Evolutionary conservation across 2,888 invertebrate genomes (phyloP).

Genomic region (Drosophila imparisetae): DNA sequence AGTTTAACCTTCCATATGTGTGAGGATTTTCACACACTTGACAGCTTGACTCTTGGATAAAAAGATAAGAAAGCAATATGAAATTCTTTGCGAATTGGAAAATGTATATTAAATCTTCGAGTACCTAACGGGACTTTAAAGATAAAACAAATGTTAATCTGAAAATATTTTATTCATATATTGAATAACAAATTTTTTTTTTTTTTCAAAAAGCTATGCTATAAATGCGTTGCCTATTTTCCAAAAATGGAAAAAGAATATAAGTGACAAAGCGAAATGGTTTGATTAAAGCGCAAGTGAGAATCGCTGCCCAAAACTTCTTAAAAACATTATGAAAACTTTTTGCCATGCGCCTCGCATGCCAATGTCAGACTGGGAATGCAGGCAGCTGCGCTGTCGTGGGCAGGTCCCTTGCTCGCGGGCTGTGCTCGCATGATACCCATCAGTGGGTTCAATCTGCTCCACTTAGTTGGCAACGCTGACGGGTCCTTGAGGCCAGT

Average conservation of each 20-base stretch:
- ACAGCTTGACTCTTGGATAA: conserved; percentile 19
- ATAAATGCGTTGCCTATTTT: neutral
- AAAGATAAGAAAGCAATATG: conserved; percentile 16
- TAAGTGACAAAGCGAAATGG: conserved; percentile 3
- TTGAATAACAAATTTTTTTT: too few species aligned
- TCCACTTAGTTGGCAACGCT: conserved; percentile 28
- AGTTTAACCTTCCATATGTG: conserved; percentile 33
- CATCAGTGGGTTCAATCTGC: conserved; percentile 31
- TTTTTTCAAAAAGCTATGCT: neutral
- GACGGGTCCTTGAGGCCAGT: conserved; percentile 33
- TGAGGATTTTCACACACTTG: conserved; percentile 10
- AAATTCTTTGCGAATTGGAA: conserved; percentile 3
- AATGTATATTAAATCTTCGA: conserved; percentile 1
- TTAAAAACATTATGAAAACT: conserved; percentile 19
- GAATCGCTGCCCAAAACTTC: conserved; percentile 3
- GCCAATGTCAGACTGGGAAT: conserved; percentile 9
- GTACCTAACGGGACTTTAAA: neutral
- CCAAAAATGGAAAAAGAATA: neutral
- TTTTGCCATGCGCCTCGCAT: conserved; percentile 25
- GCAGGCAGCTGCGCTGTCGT: conserved; percentile 20
- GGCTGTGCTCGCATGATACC: conserved; percentile 12
- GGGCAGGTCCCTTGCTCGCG: neutral
- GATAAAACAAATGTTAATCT: neutral
- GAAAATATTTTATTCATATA: neutral
- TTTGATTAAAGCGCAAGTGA: neutral